Evolutionary conservation across 2,113 vertebrate species (phyloP).

Genomic region (Peromyscus maniculatus): DNA sequence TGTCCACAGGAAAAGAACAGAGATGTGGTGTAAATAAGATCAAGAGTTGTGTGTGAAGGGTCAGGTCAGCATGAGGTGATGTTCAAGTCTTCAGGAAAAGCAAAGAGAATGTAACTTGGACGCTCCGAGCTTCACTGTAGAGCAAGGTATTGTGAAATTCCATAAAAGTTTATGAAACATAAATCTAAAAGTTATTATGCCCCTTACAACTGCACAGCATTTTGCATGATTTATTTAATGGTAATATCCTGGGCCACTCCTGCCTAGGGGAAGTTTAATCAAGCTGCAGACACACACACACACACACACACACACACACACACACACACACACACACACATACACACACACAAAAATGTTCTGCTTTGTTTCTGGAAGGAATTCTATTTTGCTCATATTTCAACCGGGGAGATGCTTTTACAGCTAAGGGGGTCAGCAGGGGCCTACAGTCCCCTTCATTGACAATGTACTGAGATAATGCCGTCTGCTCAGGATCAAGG

Average conservation of each 20-base stretch:
- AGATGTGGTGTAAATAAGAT: background rate
- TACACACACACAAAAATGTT: background rate
- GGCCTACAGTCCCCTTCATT: background rate
- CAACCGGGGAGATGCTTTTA: background rate
- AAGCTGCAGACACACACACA: background rate
- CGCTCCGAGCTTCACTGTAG: background rate
- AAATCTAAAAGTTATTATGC: background rate
- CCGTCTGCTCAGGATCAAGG: background rate
- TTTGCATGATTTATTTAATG: background rate
- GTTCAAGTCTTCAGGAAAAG: background rate
- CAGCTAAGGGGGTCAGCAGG: background rate
- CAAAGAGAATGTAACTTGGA: background rate
- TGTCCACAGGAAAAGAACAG: background rate
- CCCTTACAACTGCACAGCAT: fast-evolving
- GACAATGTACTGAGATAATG: background rate
- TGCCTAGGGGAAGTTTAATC: background rate
- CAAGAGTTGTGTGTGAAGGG: background rate
- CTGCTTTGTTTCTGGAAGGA: background rate
- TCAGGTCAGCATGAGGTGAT: background rate
- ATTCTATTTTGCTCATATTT: background rate
- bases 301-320: background rate
- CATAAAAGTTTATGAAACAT: background rate
- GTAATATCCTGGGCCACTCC: background rate
- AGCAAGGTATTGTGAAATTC: background rate
- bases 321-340: background rate